Evolutionary conservation across 1,140 invertebrate genomes (phyloP).

Genomic region (Saccostrea glomerata): DNA sequence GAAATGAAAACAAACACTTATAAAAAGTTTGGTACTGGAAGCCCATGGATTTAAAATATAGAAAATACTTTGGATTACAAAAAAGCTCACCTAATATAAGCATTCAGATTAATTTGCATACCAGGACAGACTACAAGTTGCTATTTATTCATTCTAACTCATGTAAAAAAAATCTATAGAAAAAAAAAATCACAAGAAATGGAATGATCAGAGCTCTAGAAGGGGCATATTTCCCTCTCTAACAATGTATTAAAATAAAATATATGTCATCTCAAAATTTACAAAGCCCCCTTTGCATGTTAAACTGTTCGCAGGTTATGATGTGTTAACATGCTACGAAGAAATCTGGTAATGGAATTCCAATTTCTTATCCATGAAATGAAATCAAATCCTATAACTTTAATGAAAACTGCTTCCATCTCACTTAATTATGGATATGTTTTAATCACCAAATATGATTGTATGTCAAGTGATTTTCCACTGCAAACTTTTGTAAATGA

Average conservation of each 20-base stretch:
- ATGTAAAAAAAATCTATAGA: slow-evolving; percentile 24
- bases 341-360: neutral
- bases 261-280: neutral
- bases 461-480: neutral
- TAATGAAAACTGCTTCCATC: neutral
- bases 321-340: neutral
- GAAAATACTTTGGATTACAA: neutral
- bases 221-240: neutral
- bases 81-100: neutral
- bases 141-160: neutral
- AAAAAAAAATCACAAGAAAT: slow-evolving; percentile 35
- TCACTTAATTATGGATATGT: neutral
- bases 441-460: neutral
- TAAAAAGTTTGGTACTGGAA: neutral
- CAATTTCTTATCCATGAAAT: neutral
- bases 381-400: neutral
- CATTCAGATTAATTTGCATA: neutral
- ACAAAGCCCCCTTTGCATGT: neutral
- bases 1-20: neutral
- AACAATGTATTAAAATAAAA: neutral
- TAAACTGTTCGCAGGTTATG: neutral
- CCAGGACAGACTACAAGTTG: neutral
- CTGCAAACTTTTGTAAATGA: neutral
- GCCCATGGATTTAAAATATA: neutral
- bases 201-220: slow-evolving; percentile 26